Evolutionary conservation across 2,888 invertebrate genomes (phyloP), one percentile per base, ranked within the genome.

Genomic region (Idaea straminata): DNA sequence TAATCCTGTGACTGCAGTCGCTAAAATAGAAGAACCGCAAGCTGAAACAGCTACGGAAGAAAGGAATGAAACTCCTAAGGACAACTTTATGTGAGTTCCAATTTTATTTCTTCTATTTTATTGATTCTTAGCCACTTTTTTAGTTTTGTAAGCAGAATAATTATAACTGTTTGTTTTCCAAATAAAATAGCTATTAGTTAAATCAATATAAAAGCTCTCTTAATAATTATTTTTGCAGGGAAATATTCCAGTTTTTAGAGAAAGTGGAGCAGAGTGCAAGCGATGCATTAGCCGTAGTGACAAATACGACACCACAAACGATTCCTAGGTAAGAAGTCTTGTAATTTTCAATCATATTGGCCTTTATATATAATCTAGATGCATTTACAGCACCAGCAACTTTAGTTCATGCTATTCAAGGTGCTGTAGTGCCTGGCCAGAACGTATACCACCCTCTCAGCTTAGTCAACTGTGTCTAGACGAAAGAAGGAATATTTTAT

Each of bases 181-280:
- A 25, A 25, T 25, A 25, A 25, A 25, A 25, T 25, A 25, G 25
- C 25, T 25, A 25, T 25, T 25, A 25, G 25, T 25, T 25, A 25
- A 25, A 25, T 25, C 25, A 25, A 25, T 25, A 3, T 25, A 25
- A 25, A 25, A 25, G 25, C 25, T 25, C 25, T 2, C 1, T 25
- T 25, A 25, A 25, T 25, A 47, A 10, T 38, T 57, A 38, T 69
- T 64, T 66, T 93, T 84, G 64, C 83, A 95, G 95, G 82, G 95
- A 95, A 80, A 94, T 95, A 74, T 92, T 95, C 63, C 93, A 94
- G 64, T 95, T 94, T 81, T 79, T 95, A 69, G 95, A 95, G 77
- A 94, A 95, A 82, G 94, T 95, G 0, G 95, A 95, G 70, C 89
- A 91, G 72, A 92, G 92, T 64, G 92, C 93, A 0, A 93, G 91